Evolutionary conservation across 2,888 invertebrate genomes (phyloP).

Genomic region (Lottia scabra): DNA sequence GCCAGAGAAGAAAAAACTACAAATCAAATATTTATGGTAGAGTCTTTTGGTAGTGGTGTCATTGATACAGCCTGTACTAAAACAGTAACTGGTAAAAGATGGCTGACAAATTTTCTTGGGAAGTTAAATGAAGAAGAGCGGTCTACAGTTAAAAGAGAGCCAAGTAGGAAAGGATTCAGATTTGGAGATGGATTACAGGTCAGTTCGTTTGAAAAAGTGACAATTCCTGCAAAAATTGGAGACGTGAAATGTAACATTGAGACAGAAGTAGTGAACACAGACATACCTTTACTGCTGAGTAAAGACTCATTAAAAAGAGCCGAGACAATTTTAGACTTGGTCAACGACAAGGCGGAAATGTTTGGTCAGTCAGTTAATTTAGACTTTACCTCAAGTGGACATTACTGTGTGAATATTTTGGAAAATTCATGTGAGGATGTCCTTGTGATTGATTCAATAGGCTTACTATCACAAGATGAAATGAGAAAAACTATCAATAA

Average conservation of each 20-base stretch:
- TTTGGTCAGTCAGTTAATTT: slow-evolving; percentile 21
- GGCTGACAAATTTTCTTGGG: neutral
- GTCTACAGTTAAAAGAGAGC: neutral
- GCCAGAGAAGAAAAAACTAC: neutral
- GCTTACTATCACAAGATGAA: slow-evolving; percentile 8
- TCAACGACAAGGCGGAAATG: slow-evolving; percentile 22
- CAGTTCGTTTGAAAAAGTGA: slow-evolving; percentile 14
- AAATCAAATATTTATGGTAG: slow-evolving; percentile 4
- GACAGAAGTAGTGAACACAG: slow-evolving; percentile 19
- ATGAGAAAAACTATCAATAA: slow-evolving; percentile 6
- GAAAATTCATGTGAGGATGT: slow-evolving; percentile 3
- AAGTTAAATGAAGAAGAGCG: slow-evolving; percentile 4
- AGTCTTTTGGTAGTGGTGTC: neutral
- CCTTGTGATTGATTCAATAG: neutral
- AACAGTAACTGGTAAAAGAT: neutral
- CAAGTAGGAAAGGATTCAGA: slow-evolving; percentile 12
- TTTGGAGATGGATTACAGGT: slow-evolving; percentile 26
- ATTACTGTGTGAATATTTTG: slow-evolving; percentile 21
- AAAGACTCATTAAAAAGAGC: slow-evolving; percentile 23
- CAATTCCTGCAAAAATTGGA: slow-evolving; percentile 17
- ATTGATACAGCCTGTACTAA: neutral
- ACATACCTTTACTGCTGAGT: slow-evolving; percentile 26
- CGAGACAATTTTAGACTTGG: slow-evolving; percentile 15
- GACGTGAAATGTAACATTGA: slow-evolving; percentile 16
- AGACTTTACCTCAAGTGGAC: slow-evolving; percentile 24